Conservation (phyloP, 2,797 vertebrate species). For the Spea hammondii region DNA sequence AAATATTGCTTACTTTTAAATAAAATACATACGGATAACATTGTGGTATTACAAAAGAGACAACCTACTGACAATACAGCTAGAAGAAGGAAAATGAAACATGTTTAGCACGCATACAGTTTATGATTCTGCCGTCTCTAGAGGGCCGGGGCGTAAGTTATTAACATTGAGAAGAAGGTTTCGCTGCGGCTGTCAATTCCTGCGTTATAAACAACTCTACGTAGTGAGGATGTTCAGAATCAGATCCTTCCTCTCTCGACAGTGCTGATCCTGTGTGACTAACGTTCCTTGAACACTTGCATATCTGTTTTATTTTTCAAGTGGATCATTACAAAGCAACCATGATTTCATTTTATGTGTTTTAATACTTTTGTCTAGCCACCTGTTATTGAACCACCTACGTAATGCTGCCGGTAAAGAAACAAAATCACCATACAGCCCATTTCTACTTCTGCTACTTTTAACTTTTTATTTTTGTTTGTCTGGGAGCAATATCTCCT, state of each 20-base stretch:
- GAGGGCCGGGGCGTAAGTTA: neutral
- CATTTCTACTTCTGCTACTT: no score
- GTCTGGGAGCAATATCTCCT: no score
- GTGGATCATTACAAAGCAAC: slow-evolving; percentile 7
- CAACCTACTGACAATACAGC: no score
- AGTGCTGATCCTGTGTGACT: slow-evolving; percentile 5
- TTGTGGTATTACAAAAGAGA: no score
- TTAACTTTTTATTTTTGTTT: no score
- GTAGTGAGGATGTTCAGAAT: slow-evolving; percentile 6
- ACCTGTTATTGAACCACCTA: slow-evolving; percentile 21
- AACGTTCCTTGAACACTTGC: slow-evolving; percentile 28
- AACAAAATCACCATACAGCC: no score
- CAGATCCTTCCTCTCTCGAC: neutral
- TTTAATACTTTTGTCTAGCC: slow-evolving; percentile 2
- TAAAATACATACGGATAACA: no score
- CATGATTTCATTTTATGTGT: slow-evolving; percentile 7
- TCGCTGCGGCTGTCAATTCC: slow-evolving; percentile 6
- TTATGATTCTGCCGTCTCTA: neutral
- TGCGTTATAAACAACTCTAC: slow-evolving; percentile 30
- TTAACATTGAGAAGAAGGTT: slow-evolving; percentile 5
- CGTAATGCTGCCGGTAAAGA: neutral
- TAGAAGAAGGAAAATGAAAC: no score
- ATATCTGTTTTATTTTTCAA: slow-evolving; percentile 13
- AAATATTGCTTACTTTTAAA: no score
- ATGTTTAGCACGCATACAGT: no score